These are phyloP conservation scores for Phaenicophaeus curvirostris DNA, from an alignment of 2,797 vertebrate genomes.

Conservation along the genomic window DNA sequence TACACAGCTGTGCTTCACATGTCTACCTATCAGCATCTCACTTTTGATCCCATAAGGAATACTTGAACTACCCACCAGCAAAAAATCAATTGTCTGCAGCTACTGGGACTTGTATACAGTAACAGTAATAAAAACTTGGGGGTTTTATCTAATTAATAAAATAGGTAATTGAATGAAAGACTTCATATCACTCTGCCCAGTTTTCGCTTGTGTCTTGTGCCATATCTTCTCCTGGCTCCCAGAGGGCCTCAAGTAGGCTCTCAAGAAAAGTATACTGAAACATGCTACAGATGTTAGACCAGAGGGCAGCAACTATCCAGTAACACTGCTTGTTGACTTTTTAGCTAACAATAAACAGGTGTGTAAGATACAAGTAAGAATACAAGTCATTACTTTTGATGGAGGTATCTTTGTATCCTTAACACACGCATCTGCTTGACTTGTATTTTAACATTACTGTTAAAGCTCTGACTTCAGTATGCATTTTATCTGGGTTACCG, in stretches of 20 bases:
- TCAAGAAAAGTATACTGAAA: neutral
- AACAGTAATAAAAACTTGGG: neutral
- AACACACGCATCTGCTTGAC: neutral
- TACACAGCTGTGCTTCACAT: neutral
- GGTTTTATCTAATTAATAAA: neutral
- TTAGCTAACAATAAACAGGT: neutral
- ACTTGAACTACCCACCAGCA: neutral
- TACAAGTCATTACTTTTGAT: neutral
- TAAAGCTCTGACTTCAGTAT: neutral
- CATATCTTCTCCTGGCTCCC: neutral
- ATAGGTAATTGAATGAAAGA: neutral
- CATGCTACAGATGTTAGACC: neutral
- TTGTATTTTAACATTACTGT: neutral
- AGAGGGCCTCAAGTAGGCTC: neutral
- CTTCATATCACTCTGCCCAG: neutral
- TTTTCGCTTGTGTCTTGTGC: neutral
- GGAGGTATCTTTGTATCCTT: neutral
- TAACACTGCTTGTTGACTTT: neutral
- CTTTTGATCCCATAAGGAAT: neutral
- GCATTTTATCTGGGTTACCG: neutral
- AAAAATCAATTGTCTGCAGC: neutral
- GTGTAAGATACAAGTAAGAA: neutral
- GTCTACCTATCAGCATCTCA: neutral
- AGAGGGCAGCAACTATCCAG: neutral
- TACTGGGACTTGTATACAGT: neutral